A percentile compares a stretch with the other conserved stretches of the same genome.
Conservation (phyloP, 1,140 invertebrate species). For the Steinernema khuongi region DNA sequence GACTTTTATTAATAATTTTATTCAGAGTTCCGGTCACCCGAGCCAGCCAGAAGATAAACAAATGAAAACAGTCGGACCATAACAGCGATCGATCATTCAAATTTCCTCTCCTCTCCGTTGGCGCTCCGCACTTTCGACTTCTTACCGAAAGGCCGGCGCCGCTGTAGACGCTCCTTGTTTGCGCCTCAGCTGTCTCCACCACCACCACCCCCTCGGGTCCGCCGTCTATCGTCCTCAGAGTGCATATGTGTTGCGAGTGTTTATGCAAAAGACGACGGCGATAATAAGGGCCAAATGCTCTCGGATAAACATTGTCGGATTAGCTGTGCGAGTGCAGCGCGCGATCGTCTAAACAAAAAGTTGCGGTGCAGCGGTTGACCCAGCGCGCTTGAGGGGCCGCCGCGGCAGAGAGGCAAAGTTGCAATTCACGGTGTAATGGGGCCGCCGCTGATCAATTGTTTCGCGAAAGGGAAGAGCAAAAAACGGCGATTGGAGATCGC, state of each 20-base stretch:
- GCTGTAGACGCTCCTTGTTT: too few species aligned
- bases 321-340: not conserved
- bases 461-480: not conserved
- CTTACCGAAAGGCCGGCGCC: too few species aligned
- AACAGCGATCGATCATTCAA: too few species aligned
- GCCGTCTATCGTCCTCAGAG: not conserved
- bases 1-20: too few species aligned
- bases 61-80: too few species aligned
- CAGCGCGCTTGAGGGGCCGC: not conserved
- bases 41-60: too few species aligned
- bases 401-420: not conserved
- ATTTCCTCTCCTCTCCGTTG: too few species aligned
- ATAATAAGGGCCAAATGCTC: conserved; percentile 16
- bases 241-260: conserved; percentile 15
- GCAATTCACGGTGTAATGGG: not conserved
- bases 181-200: conserved; percentile 1
- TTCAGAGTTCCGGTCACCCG: too few species aligned
- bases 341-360: conserved; percentile 13
- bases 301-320: conserved; percentile 13
- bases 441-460: not conserved
- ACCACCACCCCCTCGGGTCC: not conserved
- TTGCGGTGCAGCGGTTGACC: not conserved
- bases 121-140: too few species aligned
- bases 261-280: conserved; percentile 13
- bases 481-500: not conserved